Base-by-base conservation (phyloP, 2,113 vertebrate species). In the Emydura subglobosa region DNA sequence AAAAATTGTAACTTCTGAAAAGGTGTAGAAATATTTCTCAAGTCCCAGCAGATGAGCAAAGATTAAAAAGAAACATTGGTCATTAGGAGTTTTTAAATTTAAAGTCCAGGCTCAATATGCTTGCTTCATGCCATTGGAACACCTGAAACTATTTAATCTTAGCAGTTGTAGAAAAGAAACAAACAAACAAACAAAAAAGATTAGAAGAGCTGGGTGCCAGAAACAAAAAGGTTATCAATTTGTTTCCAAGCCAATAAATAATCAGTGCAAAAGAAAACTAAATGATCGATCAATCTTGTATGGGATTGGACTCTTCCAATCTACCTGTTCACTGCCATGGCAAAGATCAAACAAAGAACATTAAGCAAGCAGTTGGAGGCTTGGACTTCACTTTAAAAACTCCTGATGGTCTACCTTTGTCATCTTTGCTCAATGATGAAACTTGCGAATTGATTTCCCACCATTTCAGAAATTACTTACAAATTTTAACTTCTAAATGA, bases 201-300 rank as follows among this genome's bases (percentile, higher is more conserved):
- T 89, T 55, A 93, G 47, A 89, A 49, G 49, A 92, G 9, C 10
- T 86, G 5, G 79, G 61, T 87, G 59, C 7, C 80, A 34, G 55
- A 86, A 90, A 83, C 82, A 57, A 17, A 68, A 93, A 86, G 29
- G 87, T 79, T 90, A 91, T 80, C 17, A 83, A 42, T 51, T 92
- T 92, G 55, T 72, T 95, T 90, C 44, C 25, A 84, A 80, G 44
- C 16, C 90, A 87, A 94, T 80, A 1, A 6, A 89, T 49, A 65
- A 61, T n/a, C 39, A 65, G 0, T 29, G 53, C 12, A 78, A 86
- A 93, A 79, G 16, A 83, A 83, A 13, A 84, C 76, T 49, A 84
- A 94, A 74, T 50, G 92, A n/a, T 89, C 57, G 87, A 89, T 27
- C 74, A 84, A 55, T 74, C 80, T 27, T 11, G 39, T n/a, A 53